Conservation (phyloP, 2,888 invertebrate genomes). For the Loripinus fragilis region DNA sequence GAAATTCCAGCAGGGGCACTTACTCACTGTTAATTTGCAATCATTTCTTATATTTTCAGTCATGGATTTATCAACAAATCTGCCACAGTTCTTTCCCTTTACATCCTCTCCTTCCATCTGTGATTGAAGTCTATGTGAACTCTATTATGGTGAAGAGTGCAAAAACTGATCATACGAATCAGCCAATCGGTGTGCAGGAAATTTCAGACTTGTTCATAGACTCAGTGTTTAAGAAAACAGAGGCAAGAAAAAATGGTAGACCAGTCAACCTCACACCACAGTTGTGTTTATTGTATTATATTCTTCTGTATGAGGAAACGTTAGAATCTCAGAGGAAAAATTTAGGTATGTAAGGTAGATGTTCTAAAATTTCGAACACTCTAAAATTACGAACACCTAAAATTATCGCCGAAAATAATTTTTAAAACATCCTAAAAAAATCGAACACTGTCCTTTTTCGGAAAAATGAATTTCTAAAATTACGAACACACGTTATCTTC, state of each 20-base stretch:
- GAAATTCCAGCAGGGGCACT: no score
- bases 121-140: conserved; percentile 97
- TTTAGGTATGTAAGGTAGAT: conserved; percentile 73
- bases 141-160: conserved; percentile 88
- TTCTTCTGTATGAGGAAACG: conserved; percentile 95
- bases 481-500: no score
- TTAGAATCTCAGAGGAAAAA: conserved; percentile 86
- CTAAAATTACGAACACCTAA: no score
- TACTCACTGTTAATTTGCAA: no score
- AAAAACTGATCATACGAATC: conserved; percentile 90
- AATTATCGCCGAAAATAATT: no score
- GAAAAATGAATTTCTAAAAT: no score
- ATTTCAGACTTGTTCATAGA: conserved; percentile 86
- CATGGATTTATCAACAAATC: conserved; percentile 97
- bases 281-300: conserved; percentile 94
- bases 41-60: no score
- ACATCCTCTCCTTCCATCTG: conserved; percentile 95
- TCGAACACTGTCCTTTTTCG: no score
- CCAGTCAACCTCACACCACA: conserved; percentile 89
- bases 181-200: conserved; percentile 95
- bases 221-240: conserved; percentile 68
- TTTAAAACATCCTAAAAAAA: no score
- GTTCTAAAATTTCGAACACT: no score
- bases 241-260: conserved; percentile 11
- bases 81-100: conserved; percentile 94